Evolutionary conservation across 2,113 vertebrate species (phyloP).

Genomic region (Amblyopsis rosae): DNA sequence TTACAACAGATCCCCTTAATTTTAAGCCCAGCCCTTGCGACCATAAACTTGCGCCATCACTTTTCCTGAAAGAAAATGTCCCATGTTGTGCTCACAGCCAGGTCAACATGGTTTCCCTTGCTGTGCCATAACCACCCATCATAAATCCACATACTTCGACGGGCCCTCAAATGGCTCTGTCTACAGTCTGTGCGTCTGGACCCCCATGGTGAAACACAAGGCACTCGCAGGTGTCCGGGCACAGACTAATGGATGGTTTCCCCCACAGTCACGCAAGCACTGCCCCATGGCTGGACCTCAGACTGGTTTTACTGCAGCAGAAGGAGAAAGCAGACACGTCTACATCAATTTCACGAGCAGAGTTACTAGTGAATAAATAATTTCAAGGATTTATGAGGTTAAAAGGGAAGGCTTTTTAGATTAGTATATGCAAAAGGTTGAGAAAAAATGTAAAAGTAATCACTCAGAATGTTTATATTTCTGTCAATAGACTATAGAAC

Average conservation of each 20-base stretch:
- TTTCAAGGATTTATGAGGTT: constrained; percentile 50
- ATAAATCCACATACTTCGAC: constrained; percentile 69
- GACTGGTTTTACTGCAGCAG: constrained; percentile 71
- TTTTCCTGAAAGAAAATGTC: constrained; percentile 40
- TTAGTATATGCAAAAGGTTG: constrained; percentile 6
- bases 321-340: constrained; percentile 69
- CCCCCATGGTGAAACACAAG: constrained; percentile 49
- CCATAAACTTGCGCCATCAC: neutral
- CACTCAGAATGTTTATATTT: constrained; percentile 10
- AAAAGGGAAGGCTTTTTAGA: constrained; percentile 4
- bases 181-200: constrained; percentile 42
- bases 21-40: no score
- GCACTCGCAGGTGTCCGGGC: constrained; percentile 62
- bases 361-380: constrained; percentile 76
- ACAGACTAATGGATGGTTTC: constrained; percentile 24
- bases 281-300: constrained; percentile 69
- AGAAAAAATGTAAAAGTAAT: constrained; percentile 6
- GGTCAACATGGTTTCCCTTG: constrained; percentile 48
- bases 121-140: constrained; percentile 34
- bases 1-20: no score
- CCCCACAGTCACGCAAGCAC: constrained; percentile 76
- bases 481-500: constrained; percentile 13
- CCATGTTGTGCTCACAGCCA: constrained; percentile 47
- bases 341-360: constrained; percentile 72
- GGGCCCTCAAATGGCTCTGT: constrained; percentile 54